Evolutionary conservation across 2,113 vertebrate species (phyloP).

Genomic region (Colaptes auratus): DNA sequence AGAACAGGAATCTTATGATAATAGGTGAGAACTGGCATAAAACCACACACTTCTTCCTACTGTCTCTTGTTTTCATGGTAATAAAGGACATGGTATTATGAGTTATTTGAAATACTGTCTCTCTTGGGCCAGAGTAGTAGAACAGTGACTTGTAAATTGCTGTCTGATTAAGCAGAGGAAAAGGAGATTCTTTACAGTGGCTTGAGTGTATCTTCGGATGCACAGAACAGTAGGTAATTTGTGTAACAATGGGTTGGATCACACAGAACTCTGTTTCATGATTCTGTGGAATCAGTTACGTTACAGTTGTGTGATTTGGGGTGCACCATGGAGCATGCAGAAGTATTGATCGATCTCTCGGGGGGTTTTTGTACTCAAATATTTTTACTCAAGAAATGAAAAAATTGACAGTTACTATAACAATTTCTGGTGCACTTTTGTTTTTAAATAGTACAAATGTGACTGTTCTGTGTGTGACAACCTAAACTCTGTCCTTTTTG

Average conservation of each 20-base stretch:
- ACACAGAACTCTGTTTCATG: neutral
- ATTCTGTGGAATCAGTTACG: neutral
- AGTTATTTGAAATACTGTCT: neutral
- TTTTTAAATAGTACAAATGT: neutral
- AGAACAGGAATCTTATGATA: conserved; percentile 97
- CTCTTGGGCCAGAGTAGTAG: neutral
- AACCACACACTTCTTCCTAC: neutral
- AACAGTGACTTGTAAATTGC: neutral
- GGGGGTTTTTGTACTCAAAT: neutral
- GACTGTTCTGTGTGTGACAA: neutral
- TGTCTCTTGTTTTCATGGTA: neutral
- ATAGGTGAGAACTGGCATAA: conserved; percentile 81
- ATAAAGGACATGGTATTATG: no score
- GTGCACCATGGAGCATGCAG: rapidly evolving
- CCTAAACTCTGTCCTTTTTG: neutral
- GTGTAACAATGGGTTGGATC: neutral
- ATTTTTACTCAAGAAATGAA: neutral
- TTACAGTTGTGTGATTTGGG: neutral
- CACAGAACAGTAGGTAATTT: neutral
- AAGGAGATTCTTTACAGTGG: neutral
- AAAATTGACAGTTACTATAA: neutral
- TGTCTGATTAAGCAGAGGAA: neutral
- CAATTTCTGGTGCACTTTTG: neutral
- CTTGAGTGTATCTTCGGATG: neutral
- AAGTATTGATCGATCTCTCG: neutral